phyloP scores from a whole-genome alignment of 2,113 vertebrate genomes.

The Ranitomeya variabilis region DNA sequence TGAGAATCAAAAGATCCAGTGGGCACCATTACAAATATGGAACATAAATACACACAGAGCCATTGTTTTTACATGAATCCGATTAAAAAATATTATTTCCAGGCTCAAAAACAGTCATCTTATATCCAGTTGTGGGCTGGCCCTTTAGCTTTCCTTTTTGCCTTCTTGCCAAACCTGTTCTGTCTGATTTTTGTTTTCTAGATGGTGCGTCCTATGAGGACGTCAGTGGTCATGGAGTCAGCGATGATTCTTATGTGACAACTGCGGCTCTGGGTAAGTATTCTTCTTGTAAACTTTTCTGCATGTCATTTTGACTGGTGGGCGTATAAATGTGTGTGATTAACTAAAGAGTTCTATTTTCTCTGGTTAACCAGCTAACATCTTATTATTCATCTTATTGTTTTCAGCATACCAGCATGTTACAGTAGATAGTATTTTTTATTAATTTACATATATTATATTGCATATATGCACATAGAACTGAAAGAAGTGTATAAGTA shows the following conservation, averaged over 20 bases:
- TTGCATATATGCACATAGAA: neutral
- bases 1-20: no score
- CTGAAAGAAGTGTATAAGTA: neutral
- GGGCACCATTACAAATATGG: no score
- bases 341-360: neutral
- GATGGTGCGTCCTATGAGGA: slow-evolving; percentile 91
- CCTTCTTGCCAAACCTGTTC: neutral
- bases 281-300: neutral
- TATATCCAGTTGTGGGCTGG: no score
- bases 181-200: slow-evolving; percentile 68
- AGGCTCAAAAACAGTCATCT: no score
- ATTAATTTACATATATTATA: no score
- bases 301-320: neutral
- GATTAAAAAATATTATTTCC: no score
- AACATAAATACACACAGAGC: no score
- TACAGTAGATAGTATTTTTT: no score
- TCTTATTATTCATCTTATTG: neutral
- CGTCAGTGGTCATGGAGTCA: slow-evolving; percentile 79
- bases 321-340: no score
- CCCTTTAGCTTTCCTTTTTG: neutral
- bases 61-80: no score
- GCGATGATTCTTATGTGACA: slow-evolving; percentile 83
- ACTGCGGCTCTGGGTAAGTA: slow-evolving; percentile 86
- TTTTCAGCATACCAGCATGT: neutral
- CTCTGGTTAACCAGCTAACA: neutral